phyloP scores from a whole-genome alignment of 2,113 vertebrate species.

The Spheniscus mendiculus region DNA sequence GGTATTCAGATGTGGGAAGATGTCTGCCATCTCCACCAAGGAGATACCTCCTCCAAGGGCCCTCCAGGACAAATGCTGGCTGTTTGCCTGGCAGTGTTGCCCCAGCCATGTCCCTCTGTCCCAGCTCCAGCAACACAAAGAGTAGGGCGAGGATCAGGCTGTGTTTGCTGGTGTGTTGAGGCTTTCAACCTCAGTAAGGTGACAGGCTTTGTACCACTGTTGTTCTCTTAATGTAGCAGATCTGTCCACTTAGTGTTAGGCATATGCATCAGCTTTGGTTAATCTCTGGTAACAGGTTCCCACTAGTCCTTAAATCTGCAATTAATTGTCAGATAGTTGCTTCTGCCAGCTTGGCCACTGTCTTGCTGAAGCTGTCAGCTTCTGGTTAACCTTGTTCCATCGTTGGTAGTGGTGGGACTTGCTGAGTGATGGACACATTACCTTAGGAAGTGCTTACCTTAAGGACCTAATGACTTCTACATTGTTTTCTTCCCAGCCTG shows the following conservation, averaged over 20 bases:
- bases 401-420: background rate
- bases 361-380: background rate
- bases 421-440: background rate
- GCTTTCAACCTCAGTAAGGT: background rate
- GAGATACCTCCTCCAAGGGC: background rate
- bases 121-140: background rate
- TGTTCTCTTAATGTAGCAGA: background rate
- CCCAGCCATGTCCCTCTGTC: background rate
- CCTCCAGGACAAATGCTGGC: background rate
- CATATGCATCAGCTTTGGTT: background rate
- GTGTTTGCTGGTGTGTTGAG: background rate
- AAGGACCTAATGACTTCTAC: background rate
- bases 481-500: background rate
- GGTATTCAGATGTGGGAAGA: background rate
- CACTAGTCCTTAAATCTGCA: background rate
- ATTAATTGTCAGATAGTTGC: background rate
- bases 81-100: background rate
- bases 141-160: rapidly evolving
- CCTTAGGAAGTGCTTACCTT: background rate
- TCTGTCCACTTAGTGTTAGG: background rate
- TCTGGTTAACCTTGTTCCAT: background rate
- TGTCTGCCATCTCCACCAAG: background rate
- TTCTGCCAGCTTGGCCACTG: background rate
- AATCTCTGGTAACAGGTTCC: background rate
- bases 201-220: background rate